These are phyloP conservation scores for Apus apus DNA, from an alignment of 2,113 vertebrate genomes.

Conservation along the genomic window DNA sequence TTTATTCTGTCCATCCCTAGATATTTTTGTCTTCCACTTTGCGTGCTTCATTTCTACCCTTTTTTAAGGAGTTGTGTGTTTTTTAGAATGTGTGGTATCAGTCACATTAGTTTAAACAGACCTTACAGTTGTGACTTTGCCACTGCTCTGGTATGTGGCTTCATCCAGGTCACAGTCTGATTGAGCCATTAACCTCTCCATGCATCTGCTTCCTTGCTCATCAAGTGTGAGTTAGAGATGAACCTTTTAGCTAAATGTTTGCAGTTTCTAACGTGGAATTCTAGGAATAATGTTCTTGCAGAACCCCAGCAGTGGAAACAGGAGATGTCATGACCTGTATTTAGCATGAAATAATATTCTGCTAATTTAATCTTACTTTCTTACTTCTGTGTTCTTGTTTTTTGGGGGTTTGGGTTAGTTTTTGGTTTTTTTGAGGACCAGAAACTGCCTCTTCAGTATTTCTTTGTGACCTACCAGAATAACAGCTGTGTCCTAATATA, in stretches of 20 bases:
- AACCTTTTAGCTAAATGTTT: neutral
- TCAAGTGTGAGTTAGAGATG: neutral
- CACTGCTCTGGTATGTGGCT: neutral
- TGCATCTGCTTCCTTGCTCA: neutral
- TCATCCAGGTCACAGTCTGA: neutral
- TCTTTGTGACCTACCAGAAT: neutral
- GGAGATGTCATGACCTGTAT: neutral
- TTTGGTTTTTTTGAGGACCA: neutral
- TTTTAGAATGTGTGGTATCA: neutral
- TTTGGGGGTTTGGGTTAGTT: neutral
- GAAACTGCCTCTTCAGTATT: neutral
- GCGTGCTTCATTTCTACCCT: neutral
- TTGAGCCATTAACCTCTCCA: neutral
- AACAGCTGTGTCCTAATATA: neutral
- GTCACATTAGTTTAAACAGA: neutral
- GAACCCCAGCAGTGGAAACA: neutral
- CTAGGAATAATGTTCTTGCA: neutral
- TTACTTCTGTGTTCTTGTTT: neutral
- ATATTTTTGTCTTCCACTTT: neutral
- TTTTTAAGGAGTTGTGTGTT: neutral
- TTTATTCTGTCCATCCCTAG: neutral
- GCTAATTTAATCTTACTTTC: neutral
- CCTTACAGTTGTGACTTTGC: neutral
- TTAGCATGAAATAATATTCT: neutral
- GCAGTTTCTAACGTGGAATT: neutral